These are phyloP conservation scores for Neoitamus cyanurus DNA, from an alignment of 2,888 invertebrate genomes.

Conservation along the genomic window DNA sequence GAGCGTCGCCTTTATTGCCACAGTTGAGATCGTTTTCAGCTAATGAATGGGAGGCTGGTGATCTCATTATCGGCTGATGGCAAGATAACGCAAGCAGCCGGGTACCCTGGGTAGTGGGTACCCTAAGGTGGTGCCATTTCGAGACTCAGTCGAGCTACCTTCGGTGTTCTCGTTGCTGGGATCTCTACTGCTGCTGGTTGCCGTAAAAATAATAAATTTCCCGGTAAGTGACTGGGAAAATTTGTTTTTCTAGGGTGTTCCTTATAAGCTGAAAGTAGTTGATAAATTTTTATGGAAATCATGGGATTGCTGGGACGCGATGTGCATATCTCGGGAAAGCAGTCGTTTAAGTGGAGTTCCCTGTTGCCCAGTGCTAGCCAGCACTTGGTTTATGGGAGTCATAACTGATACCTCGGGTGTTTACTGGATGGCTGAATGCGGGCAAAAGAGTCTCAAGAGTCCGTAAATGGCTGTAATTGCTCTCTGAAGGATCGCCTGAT, in stretches of 20 bases:
- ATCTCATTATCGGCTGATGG: constrained; percentile 41
- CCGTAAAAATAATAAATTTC: not conserved
- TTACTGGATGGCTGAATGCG: not conserved
- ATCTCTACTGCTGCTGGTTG: not conserved
- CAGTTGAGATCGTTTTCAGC: constrained; percentile 33
- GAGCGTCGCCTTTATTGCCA: constrained; percentile 29
- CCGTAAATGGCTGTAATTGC: not conserved
- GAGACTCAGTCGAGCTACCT: not conserved
- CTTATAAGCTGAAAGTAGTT: not conserved
- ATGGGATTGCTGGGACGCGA: not conserved
- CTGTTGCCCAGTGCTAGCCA: not conserved
- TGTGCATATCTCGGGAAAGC: not conserved
- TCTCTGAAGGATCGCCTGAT: not conserved
- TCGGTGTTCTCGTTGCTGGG: not conserved
- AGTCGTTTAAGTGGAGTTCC: not conserved
- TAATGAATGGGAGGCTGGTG: constrained; percentile 45
- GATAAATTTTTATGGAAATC: constrained; percentile 20
- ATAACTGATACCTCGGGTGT: constrained; percentile 1
- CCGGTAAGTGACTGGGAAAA: constrained; percentile 12
- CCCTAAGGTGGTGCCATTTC: not conserved
- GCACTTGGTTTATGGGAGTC: not conserved
- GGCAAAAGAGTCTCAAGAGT: not conserved
- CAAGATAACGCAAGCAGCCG: not conserved
- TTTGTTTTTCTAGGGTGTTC: constrained; percentile 18
- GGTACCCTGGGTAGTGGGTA: not conserved